Evolutionary conservation across 2,888 invertebrate species (phyloP).

Genomic region (Dusona sp.): DNA sequence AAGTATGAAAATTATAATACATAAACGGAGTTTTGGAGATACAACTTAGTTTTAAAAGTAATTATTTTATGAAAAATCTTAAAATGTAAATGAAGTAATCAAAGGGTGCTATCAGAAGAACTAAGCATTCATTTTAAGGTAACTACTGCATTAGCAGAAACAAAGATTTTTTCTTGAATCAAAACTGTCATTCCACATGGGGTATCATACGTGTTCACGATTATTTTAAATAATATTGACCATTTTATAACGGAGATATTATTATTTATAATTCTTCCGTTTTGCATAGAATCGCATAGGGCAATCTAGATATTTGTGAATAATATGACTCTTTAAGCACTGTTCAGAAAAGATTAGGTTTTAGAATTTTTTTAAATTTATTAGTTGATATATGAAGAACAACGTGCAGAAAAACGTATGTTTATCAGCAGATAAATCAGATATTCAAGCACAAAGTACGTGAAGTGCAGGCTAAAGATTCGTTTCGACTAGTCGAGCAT

Average conservation of each 20-base stretch:
- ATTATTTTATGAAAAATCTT: too few species aligned
- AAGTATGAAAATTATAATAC: too few species aligned
- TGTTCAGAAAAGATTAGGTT: neutral
- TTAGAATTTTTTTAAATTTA: constrained; percentile 12
- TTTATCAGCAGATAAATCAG: neutral
- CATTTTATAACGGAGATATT: constrained; percentile 10
- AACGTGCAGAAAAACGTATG: neutral
- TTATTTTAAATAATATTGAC: constrained; percentile 21
- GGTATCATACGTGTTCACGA: neutral
- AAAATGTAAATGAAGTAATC: too few species aligned
- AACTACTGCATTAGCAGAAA: neutral
- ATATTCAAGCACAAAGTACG: constrained; percentile 13
- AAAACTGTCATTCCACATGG: neutral
- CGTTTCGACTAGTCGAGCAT: neutral
- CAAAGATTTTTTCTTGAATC: neutral
- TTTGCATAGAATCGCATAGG: constrained; percentile 9
- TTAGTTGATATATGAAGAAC: constrained; percentile 42
- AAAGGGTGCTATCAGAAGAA: too few species aligned
- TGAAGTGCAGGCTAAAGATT: neutral
- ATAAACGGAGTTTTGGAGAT: too few species aligned
- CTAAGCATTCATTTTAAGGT: too few species aligned
- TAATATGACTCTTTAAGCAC: constrained; percentile 12
- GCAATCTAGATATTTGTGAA: constrained; percentile 1
- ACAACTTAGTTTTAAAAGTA: too few species aligned
- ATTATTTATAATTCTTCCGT: constrained; percentile 14